Evolutionary conservation across 2,797 vertebrate genomes (phyloP).

Genomic region (Clangula hyemalis): DNA sequence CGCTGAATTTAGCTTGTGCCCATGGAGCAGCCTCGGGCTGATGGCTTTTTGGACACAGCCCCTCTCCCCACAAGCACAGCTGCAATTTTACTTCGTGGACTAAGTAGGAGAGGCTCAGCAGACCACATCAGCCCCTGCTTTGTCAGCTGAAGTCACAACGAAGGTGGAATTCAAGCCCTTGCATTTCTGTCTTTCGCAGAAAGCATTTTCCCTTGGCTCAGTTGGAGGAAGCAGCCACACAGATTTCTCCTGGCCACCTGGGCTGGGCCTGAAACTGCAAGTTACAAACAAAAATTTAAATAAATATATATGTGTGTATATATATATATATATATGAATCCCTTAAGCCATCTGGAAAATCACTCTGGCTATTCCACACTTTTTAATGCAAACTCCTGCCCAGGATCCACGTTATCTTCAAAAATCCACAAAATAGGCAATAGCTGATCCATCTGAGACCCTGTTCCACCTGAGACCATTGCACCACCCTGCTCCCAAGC

Average conservation of each 20-base stretch:
- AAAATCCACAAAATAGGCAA: neutral
- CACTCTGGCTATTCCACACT: neutral
- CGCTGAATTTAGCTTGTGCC: neutral
- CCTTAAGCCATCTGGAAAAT: neutral
- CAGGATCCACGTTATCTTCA: rapidly evolving
- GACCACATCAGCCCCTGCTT: neutral
- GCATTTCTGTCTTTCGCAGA: neutral
- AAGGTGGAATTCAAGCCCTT: neutral
- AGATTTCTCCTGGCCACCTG: neutral
- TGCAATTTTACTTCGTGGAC: rapidly evolving
- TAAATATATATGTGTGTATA: too few species aligned
- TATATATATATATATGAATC: too few species aligned
- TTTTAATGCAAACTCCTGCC: neutral
- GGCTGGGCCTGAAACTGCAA: neutral
- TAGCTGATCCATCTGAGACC: too few species aligned
- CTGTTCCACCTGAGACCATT: neutral
- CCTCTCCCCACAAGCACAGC: neutral
- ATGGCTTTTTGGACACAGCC: neutral
- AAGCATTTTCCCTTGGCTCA: neutral
- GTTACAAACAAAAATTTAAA: neutral
- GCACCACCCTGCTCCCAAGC: neutral
- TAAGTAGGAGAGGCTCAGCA: neutral
- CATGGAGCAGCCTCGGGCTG: rapidly evolving
- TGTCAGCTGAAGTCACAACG: neutral
- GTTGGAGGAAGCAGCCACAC: neutral